These are phyloP conservation scores for Luscinia luscinia DNA, from an alignment of 2,797 vertebrate species.

Conservation along the genomic window DNA sequence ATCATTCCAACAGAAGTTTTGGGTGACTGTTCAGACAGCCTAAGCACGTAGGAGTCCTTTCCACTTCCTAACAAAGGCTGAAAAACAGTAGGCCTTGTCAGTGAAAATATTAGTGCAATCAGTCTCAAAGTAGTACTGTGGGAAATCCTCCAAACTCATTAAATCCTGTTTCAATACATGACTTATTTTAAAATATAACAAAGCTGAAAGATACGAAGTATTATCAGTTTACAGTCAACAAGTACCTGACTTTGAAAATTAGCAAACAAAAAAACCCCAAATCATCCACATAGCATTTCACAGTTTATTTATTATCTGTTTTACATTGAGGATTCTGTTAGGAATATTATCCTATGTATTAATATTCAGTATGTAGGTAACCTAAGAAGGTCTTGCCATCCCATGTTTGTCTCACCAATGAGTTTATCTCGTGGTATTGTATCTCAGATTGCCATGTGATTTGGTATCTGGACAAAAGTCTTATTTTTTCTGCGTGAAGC, in stretches of 20 bases:
- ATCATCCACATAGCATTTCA: background rate
- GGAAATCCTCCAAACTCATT: background rate
- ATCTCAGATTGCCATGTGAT: background rate
- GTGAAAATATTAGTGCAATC: background rate
- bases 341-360: background rate
- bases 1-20: background rate
- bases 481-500: background rate
- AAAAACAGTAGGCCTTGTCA: background rate
- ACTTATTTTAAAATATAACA: background rate
- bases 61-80: background rate
- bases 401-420: background rate
- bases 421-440: background rate
- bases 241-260: background rate
- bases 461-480: background rate
- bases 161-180: background rate
- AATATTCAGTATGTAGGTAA: background rate
- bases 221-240: background rate
- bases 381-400: background rate
- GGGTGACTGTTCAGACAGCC: background rate
- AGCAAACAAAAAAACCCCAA: background rate
- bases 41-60: background rate
- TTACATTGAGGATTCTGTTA: background rate
- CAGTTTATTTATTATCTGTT: background rate
- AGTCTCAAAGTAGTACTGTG: background rate
- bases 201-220: accelerated